Percentiles rank a stretch among this genome's conserved stretches.
phyloP scores from a whole-genome alignment of 2,888 invertebrate genomes.

The Pyrocoelia pectoralis region DNA sequence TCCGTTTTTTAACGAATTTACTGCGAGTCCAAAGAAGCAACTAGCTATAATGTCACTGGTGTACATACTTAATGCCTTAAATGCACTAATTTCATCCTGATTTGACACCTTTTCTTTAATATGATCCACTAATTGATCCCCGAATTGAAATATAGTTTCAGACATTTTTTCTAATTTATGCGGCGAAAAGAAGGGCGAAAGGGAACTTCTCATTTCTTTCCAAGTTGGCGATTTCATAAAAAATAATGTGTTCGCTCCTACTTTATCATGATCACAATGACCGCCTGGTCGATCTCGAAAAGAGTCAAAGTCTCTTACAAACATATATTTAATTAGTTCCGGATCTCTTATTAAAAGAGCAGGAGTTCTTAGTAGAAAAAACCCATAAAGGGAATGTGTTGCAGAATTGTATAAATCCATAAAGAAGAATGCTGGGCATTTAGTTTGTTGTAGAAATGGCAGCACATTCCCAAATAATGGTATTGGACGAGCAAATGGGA shows the following conservation, averaged over 20 bases:
- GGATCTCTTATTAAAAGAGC: constrained; percentile 54
- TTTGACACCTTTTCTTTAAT: constrained; percentile 53
- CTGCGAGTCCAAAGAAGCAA: constrained; percentile 59
- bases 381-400: too few species aligned
- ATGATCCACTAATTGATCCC: constrained; percentile 43
- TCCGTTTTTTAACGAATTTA: constrained; percentile 54
- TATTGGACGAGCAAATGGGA: not conserved
- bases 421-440: too few species aligned
- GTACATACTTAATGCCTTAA: constrained; percentile 52
- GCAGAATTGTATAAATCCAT: too few species aligned
- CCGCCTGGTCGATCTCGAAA: constrained; percentile 59
- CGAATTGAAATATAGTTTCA: constrained; percentile 56
- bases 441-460: constrained; percentile 28
- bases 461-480: not conserved
- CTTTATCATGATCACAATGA: constrained; percentile 55
- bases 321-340: constrained; percentile 56
- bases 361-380: too few species aligned
- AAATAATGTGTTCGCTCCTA: constrained; percentile 57
- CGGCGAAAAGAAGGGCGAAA: constrained; percentile 63
- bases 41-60: constrained; percentile 59
- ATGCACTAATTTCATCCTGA: constrained; percentile 45
- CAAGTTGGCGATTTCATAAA: constrained; percentile 60
- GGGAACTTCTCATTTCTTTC: constrained; percentile 61
- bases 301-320: constrained; percentile 59
- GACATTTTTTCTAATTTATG: constrained; percentile 63